phyloP scores from a whole-genome alignment of 2,113 vertebrate species.

The Hippotragus niger region DNA sequence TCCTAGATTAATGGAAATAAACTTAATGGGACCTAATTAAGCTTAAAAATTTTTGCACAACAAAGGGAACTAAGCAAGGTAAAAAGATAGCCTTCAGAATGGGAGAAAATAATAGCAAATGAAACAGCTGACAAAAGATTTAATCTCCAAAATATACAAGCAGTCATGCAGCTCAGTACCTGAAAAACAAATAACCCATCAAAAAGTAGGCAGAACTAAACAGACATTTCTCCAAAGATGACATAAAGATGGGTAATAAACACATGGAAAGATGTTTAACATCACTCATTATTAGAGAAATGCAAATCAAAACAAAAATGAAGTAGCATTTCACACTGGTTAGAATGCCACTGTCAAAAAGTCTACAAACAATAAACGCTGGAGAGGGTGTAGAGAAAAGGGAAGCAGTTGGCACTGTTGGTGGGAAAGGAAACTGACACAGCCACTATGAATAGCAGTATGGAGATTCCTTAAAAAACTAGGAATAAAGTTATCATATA shows the following conservation, averaged over 20 bases:
- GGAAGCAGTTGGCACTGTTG: not conserved
- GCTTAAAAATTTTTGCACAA: not conserved
- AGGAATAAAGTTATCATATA: not conserved
- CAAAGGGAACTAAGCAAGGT: not conserved
- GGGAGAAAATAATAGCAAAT: not conserved
- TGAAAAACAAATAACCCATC: not conserved
- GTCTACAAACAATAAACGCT: not conserved
- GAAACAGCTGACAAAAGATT: not conserved
- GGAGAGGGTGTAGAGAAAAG: not conserved
- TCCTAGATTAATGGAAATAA: not conserved
- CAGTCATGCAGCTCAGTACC: not conserved
- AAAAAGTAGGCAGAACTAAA: not conserved
- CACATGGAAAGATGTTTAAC: not conserved
- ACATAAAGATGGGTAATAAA: not conserved
- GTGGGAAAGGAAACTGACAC: not conserved
- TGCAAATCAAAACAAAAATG: not conserved
- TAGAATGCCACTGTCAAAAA: not conserved
- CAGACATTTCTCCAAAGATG: not conserved
- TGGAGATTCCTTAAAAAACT: not conserved
- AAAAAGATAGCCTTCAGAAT: not conserved
- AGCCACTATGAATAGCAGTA: not conserved
- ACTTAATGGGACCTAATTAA: not conserved
- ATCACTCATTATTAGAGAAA: not conserved
- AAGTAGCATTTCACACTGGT: not conserved
- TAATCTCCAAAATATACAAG: not conserved